Evolutionary conservation across 2,888 invertebrate species (phyloP).

Genomic region (Sinhomidia bicolor): DNA sequence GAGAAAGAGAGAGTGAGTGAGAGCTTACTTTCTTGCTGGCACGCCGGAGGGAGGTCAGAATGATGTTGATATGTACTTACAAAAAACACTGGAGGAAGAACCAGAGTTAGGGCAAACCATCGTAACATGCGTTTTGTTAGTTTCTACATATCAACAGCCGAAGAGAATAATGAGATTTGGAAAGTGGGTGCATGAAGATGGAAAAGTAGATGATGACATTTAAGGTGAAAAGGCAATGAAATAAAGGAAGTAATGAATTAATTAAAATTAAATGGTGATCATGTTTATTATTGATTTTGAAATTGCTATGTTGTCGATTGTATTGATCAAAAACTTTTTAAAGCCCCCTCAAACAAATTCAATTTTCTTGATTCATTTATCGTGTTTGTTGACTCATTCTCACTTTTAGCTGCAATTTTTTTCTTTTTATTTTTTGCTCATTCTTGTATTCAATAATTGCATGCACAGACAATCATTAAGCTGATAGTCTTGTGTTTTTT

Average conservation of each 20-base stretch:
- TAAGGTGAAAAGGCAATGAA: too few species aligned
- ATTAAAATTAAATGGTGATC: neutral
- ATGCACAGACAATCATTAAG: too few species aligned
- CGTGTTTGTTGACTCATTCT: too few species aligned
- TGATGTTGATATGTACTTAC: slow-evolving; percentile 63
- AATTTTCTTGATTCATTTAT: too few species aligned
- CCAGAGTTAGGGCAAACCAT: slow-evolving; percentile 56
- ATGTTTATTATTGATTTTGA: neutral
- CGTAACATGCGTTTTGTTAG: slow-evolving; percentile 64
- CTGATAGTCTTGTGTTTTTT: too few species aligned
- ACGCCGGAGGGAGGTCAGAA: slow-evolving; percentile 68
- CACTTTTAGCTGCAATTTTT: too few species aligned
- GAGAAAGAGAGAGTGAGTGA: neutral
- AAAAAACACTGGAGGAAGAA: slow-evolving; percentile 64
- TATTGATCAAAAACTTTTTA: too few species aligned
- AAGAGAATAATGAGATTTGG: neutral
- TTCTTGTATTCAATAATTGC: too few species aligned
- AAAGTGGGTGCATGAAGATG: slow-evolving; percentile 39
- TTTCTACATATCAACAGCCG: slow-evolving; percentile 64
- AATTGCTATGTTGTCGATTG: neutral
- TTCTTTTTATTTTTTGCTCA: too few species aligned
- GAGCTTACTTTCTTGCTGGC: slow-evolving; percentile 61
- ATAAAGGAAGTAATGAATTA: too few species aligned
- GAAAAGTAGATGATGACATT: neutral
- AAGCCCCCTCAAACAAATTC: too few species aligned